These are phyloP conservation scores for Trissolcus brochymenae DNA, from an alignment of 2,888 invertebrate species.

Conservation along the genomic window DNA sequence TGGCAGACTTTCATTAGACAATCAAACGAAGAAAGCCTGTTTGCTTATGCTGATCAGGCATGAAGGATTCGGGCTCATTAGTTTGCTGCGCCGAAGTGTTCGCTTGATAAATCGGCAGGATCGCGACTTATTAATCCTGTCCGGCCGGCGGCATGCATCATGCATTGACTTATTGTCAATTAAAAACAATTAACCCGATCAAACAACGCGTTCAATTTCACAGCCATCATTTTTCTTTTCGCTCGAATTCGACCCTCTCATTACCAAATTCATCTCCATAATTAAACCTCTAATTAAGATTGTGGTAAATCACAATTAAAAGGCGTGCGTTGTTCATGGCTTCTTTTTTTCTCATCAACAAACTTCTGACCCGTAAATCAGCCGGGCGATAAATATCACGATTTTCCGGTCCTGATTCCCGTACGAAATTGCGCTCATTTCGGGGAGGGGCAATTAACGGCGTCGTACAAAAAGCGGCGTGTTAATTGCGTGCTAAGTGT, in stretches of 20 bases:
- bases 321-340: not conserved
- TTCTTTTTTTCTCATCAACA: not conserved
- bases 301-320: conserved; percentile 33
- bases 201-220: not conserved
- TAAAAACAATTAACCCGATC: conserved; percentile 20
- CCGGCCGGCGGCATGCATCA: not conserved
- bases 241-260: not conserved
- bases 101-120: conserved; percentile 41
- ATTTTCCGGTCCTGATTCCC: too few species aligned
- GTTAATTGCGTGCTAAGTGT: conserved; percentile 22
- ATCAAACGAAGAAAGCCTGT: conserved; percentile 7
- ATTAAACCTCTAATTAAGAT: conserved; percentile 37
- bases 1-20: not conserved
- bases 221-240: not conserved
- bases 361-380: not conserved
- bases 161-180: conserved; percentile 31
- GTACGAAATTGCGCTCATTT: not conserved
- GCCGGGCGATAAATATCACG: not conserved
- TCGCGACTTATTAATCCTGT: conserved; percentile 43
- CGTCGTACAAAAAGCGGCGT: conserved; percentile 13
- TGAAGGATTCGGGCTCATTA: conserved; percentile 18
- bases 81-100: conserved; percentile 28
- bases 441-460: conserved; percentile 6
- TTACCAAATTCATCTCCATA: conserved; percentile 22
- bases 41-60: conserved; percentile 12